These are phyloP conservation scores for Cinara cedri DNA, from an alignment of 2,888 invertebrate species.

Conservation along the genomic window DNA sequence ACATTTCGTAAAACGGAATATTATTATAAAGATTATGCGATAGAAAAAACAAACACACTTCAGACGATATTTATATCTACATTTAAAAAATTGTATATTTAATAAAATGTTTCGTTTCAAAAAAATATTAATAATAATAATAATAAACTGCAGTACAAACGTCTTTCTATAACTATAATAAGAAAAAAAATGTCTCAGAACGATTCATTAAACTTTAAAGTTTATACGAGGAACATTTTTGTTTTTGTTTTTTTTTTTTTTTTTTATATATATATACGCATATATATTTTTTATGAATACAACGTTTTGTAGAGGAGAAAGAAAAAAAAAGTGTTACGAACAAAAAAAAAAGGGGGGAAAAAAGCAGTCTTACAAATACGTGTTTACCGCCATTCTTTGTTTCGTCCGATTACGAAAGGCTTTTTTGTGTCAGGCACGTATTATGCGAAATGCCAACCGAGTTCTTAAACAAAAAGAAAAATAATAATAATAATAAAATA, in stretches of 20 bases:
- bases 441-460: slow-evolving; percentile 44
- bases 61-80: too few species aligned
- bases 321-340: not conserved
- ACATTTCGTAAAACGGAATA: not conserved
- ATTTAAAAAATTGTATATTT: not conserved
- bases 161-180: not conserved
- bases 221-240: not conserved
- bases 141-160: too few species aligned
- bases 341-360: slow-evolving; percentile 1
- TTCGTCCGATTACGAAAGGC: slow-evolving; percentile 31
- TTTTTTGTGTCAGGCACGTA: slow-evolving; percentile 51
- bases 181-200: slow-evolving; percentile 6
- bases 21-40: not conserved
- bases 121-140: too few species aligned
- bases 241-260: slow-evolving; percentile 7
- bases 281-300: slow-evolving; percentile 22
- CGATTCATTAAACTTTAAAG: slow-evolving; percentile 23
- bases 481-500: too few species aligned
- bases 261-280: too few species aligned
- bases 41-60: not conserved
- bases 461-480: slow-evolving; percentile 5
- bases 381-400: slow-evolving; percentile 38
- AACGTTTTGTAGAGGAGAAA: slow-evolving; percentile 22
- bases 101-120: slow-evolving; percentile 1
- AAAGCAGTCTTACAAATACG: slow-evolving; percentile 40